phyloP scores from a whole-genome alignment of 2,888 invertebrate species.

The Lasioglossum villosulum region DNA sequence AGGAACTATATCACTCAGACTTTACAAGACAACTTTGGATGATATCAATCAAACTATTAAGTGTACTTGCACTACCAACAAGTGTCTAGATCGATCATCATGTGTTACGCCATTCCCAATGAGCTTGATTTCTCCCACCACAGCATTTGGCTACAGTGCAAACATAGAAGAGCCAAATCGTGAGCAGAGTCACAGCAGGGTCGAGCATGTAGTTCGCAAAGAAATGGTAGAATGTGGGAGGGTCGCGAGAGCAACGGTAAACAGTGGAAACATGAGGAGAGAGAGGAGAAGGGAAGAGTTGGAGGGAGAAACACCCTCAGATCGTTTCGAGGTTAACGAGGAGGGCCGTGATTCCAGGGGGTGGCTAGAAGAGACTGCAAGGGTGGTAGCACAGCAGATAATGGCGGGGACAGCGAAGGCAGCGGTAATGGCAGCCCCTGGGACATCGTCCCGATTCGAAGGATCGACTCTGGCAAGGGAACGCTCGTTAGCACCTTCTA shows the following conservation, averaged over 20 bases:
- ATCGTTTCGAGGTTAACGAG: conserved; percentile 76
- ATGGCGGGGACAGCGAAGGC: conserved; percentile 74
- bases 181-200: neutral
- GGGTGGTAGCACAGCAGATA: conserved; percentile 67
- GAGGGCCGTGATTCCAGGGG: conserved; percentile 73
- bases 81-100: conserved; percentile 1
- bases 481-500: conserved; percentile 80
- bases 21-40: neutral
- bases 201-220: conserved; percentile 1
- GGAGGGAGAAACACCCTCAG: conserved; percentile 53
- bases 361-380: conserved; percentile 51
- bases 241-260: conserved; percentile 5
- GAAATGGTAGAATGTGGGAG: conserved; percentile 23
- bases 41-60: neutral
- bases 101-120: neutral
- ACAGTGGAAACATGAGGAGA: neutral
- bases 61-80: neutral
- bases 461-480: conserved; percentile 70
- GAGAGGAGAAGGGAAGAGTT: neutral
- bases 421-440: conserved; percentile 77
- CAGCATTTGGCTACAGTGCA: neutral
- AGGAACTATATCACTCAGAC: neutral
- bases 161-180: neutral
- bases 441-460: conserved; percentile 72
- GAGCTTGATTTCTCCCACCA: neutral